phyloP scores from a whole-genome alignment of 1,140 invertebrate species.

The Trinorchestia longiramus region DNA sequence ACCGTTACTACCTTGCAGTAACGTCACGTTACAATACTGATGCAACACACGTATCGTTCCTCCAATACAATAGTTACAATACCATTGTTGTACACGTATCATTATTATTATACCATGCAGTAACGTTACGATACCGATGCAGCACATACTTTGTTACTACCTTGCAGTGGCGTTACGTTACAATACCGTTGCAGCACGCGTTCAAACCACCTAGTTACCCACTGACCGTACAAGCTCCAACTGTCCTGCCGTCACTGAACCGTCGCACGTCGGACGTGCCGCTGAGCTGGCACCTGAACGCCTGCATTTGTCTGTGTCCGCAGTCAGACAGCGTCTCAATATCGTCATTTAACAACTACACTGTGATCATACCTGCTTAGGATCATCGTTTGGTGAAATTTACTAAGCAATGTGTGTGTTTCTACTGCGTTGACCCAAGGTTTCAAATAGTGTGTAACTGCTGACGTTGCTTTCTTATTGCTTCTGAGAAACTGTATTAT shows the following conservation, averaged over 20 bases:
- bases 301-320: background rate
- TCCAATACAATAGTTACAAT: too few relatives aligned
- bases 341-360: background rate
- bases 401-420: background rate
- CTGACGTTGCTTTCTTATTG: too few relatives aligned
- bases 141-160: background rate
- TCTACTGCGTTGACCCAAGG: background rate
- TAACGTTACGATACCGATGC: background rate
- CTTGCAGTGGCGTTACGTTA: background rate
- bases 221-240: background rate
- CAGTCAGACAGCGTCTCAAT: background rate
- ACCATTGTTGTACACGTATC: background rate
- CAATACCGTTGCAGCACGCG: background rate
- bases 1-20: background rate
- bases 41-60: background rate
- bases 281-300: background rate
- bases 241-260: background rate
- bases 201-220: background rate
- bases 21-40: background rate
- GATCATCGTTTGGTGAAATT: background rate
- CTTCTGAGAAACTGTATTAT: too few relatives aligned
- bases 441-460: background rate
- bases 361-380: background rate
- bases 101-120: background rate
- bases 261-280: background rate